Evolutionary conservation across 2,113 vertebrate species (phyloP), one percentile per base, ranked within the genome.

Genomic region (Siniperca knerii): DNA sequence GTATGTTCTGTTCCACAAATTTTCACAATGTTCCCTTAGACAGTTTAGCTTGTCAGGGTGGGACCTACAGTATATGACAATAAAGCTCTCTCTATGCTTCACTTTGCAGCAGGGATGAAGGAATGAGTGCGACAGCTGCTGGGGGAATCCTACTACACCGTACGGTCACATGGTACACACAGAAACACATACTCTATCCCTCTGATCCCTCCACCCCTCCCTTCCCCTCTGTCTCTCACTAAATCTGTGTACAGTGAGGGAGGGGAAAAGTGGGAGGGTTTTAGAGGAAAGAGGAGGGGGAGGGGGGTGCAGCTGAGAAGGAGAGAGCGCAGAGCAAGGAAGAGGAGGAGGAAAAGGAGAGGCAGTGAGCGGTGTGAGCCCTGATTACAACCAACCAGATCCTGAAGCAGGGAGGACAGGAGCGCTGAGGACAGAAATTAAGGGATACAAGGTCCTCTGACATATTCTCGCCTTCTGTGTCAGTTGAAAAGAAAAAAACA

Each of bases 41-140:
- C 0, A 6, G 55, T 21, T 77, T 20, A 20, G 11, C 11, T 40
- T 8, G 3, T 64, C 8, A 4, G 9, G 54, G 16, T 33, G 44
- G 11, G 20, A 58, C 40, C 25, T 68, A 13, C 11, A 16, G 10
- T 7, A 44, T 7, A 50, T 4, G 23, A 54, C 18, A 21, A 6
- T 29, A 61, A 60, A 44, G 25, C n/a, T 25, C 3, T 25, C 4
- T 10, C 10, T 35, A 0, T 40, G 18, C 37, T 65, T 42, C 62
- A 65, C 35, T 65, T 37, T 64, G 61, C 61, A 46, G 54, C n/a
- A 46, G n/a, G n/a, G 23, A 61, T 78, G 79, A 78, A 89, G 90
- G 87, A 91, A 90, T 90, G 88, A 94, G 86, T 80, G 79, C 48
- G 89, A 92, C 93, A 90, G 92, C 93, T 95, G 94, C 78, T 87